A percentile compares a stretch with the other conserved stretches of the same genome.
These are phyloP conservation scores for Colius striatus DNA, from an alignment of 2,113 vertebrate genomes.

Conservation along the genomic window DNA sequence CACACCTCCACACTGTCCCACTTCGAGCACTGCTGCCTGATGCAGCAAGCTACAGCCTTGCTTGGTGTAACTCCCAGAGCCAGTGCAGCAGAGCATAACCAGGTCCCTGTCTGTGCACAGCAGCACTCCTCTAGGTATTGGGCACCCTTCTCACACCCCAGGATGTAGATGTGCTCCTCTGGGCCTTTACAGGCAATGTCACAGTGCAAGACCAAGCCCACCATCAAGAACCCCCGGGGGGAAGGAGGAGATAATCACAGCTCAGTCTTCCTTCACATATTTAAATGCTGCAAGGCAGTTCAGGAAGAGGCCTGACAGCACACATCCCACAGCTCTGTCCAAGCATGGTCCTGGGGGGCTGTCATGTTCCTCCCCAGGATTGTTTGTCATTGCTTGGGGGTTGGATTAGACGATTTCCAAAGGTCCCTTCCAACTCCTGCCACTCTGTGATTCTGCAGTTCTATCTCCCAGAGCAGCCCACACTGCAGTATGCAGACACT, in stretches of 20 bases:
- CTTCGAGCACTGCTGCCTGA: background rate
- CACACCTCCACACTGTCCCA: background rate
- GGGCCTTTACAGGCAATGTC: background rate
- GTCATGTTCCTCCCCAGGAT: background rate
- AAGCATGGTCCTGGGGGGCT: background rate
- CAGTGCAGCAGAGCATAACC: background rate
- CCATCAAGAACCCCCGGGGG: background rate
- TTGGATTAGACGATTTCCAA: too few relatives aligned
- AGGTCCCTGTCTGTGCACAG: accelerated
- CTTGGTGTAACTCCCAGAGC: background rate
- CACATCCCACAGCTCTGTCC: background rate
- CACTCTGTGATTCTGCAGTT: too few relatives aligned
- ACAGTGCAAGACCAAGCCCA: background rate
- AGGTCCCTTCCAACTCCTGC: too few relatives aligned
- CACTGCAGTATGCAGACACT: accelerated
- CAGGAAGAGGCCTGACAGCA: background rate
- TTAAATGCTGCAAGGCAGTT: background rate
- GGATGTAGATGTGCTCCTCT: accelerated
- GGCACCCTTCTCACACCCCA: background rate
- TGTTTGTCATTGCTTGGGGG: background rate
- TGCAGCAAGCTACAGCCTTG: background rate
- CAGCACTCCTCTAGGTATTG: accelerated
- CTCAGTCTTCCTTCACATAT: background rate
- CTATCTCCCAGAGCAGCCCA: background rate
- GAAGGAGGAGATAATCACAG: background rate